Evolutionary conservation across 2,113 vertebrate species (phyloP).

Genomic region (Thinocorus orbignyianus): DNA sequence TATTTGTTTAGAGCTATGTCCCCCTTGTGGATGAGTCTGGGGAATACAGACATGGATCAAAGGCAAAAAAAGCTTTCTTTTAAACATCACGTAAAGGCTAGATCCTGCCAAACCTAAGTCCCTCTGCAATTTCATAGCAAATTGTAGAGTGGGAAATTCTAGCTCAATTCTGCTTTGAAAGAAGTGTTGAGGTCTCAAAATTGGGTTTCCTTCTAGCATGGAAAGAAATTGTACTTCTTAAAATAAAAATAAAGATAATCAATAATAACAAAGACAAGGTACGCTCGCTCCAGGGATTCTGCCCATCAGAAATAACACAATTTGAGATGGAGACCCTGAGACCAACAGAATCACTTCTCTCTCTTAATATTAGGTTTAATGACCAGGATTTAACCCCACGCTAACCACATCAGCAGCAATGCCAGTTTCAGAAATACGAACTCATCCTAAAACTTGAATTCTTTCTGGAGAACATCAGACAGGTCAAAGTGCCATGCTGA

Average conservation of each 20-base stretch:
- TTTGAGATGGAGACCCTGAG: background rate
- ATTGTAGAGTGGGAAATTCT: background rate
- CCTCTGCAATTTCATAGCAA: background rate
- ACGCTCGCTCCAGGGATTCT: background rate
- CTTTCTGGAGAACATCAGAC: background rate
- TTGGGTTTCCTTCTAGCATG: background rate
- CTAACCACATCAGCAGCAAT: background rate
- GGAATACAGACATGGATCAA: constrained; percentile 45
- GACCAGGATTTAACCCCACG: background rate
- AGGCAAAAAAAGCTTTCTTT: background rate
- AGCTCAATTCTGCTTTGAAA: background rate
- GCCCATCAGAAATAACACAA: background rate
- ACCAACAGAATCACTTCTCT: background rate
- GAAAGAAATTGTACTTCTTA: background rate
- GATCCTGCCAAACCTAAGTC: background rate
- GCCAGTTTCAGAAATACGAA: background rate
- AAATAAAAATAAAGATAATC: background rate
- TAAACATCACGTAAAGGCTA: background rate
- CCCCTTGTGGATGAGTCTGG: constrained; percentile 45
- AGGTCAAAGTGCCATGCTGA: background rate
- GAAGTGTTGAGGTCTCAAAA: background rate
- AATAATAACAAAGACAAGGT: background rate
- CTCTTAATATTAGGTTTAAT: background rate
- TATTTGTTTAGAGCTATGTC: constrained; percentile 50
- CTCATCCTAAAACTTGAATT: background rate